These are phyloP conservation scores for Trematomus bernacchii DNA, from an alignment of 2,797 vertebrate species.

Conservation along the genomic window DNA sequence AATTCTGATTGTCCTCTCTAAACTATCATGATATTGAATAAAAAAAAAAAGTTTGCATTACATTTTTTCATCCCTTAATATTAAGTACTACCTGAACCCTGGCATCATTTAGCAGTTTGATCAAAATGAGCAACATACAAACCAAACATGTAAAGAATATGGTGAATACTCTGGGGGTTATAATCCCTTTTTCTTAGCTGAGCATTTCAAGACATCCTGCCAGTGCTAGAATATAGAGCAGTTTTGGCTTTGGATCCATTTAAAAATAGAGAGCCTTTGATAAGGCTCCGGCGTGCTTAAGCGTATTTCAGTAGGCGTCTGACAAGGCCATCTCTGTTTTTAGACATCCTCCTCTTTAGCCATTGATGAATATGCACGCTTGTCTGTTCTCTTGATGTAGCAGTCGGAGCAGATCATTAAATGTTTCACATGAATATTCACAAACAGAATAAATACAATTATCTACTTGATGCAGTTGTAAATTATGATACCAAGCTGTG, in stretches of 20 bases:
- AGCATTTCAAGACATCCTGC: conserved; percentile 19
- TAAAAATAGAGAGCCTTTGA: conserved; percentile 75
- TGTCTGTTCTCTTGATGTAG: conserved; percentile 35
- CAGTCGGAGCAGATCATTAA: conserved; percentile 56
- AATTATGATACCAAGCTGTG: background rate
- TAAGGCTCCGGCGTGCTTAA: conserved; percentile 38
- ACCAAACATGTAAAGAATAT: background rate
- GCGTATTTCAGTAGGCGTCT: conserved; percentile 54
- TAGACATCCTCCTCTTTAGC: conserved; percentile 57
- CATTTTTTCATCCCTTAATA: no score
- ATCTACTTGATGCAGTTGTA: background rate
- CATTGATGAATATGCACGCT: conserved; percentile 66
- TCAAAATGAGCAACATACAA: background rate
- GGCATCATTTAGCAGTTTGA: background rate
- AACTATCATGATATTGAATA: background rate
- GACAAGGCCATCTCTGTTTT: conserved; percentile 76
- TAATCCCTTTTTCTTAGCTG: conserved; percentile 12
- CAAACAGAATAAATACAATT: background rate
- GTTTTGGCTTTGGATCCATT: conserved; percentile 45
- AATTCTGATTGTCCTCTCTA: background rate
- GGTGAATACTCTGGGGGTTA: background rate
- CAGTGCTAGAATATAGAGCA: conserved; percentile 14
- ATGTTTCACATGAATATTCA: conserved; percentile 58
- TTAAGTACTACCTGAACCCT: background rate
- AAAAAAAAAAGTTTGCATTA: no score